These are phyloP conservation scores for Rhinoderma darwinii DNA, from an alignment of 2,113 vertebrate species.

Conservation along the genomic window DNA sequence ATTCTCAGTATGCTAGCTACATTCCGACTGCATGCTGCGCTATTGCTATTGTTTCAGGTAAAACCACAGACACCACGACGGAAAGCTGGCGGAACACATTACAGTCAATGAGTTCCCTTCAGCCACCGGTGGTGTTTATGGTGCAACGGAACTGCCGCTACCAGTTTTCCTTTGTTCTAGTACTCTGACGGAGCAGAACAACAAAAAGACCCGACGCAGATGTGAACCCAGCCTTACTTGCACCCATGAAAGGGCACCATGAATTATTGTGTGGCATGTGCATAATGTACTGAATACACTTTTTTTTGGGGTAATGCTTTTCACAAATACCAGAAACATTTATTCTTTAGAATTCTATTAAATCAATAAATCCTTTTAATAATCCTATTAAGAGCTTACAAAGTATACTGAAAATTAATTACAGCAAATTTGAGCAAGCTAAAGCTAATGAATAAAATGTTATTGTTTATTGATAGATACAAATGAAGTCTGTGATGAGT, in stretches of 20 bases:
- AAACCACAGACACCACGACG: too few species aligned
- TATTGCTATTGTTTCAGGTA: too few species aligned
- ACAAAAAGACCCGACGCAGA: too few species aligned
- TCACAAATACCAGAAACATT: not conserved
- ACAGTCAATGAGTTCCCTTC: too few species aligned
- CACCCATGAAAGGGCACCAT: not conserved
- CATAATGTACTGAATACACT: not conserved
- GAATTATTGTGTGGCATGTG: not conserved
- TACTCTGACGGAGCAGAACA: too few species aligned
- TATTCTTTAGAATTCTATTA: not conserved
- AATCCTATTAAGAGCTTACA: not conserved
- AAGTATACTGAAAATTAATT: not conserved
- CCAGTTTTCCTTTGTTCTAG: too few species aligned
- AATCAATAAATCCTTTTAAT: constrained; percentile 2
- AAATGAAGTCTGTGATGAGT: not conserved
- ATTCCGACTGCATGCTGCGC: too few species aligned
- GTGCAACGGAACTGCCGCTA: too few species aligned
- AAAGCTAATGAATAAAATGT: not conserved
- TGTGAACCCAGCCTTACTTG: too few species aligned
- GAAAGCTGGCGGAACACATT: too few species aligned
- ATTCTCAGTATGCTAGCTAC: too few species aligned
- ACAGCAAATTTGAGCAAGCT: not conserved
- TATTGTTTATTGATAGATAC: not conserved
- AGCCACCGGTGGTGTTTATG: too few species aligned
- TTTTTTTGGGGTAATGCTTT: not conserved